Evolutionary conservation across 2,888 invertebrate genomes (phyloP).

Genomic region (Trissonchulus sp.): DNA sequence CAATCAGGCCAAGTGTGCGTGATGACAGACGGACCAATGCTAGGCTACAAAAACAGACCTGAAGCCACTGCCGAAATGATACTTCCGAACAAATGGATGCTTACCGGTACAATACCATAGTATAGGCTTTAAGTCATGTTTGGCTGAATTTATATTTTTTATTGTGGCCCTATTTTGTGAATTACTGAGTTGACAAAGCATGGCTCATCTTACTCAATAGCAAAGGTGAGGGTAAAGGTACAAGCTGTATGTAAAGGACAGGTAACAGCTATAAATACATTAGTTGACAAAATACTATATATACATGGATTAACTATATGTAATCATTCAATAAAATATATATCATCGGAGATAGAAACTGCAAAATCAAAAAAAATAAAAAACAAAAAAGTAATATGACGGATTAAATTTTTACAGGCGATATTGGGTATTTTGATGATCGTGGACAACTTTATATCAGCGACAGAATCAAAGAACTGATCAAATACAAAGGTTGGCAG

Average conservation of each 20-base stretch:
- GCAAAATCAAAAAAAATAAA: background rate
- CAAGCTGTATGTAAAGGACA: no score
- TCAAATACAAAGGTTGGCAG: conserved; percentile 79
- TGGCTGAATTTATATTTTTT: no score
- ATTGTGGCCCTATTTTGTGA: no score
- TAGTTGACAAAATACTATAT: no score
- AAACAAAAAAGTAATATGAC: background rate
- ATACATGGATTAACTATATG: background rate
- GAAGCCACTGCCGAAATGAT: conserved; percentile 2
- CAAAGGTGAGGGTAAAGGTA: no score
- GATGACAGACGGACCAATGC: background rate
- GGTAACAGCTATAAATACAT: no score
- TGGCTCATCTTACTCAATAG: no score
- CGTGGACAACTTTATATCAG: conserved; percentile 71
- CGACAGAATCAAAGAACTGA: conserved; percentile 76
- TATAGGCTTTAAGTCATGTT: background rate
- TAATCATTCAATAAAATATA: background rate
- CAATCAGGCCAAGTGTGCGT: background rate
- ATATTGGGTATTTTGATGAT: conserved; percentile 71
- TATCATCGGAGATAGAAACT: background rate
- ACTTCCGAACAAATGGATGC: background rate
- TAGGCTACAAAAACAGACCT: conserved; percentile 20
- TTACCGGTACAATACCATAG: background rate
- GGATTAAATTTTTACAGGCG: conserved; percentile 57
- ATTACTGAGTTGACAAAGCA: no score